phyloP scores from a whole-genome alignment of 2,888 invertebrate species.

The Arge pagana region DNA sequence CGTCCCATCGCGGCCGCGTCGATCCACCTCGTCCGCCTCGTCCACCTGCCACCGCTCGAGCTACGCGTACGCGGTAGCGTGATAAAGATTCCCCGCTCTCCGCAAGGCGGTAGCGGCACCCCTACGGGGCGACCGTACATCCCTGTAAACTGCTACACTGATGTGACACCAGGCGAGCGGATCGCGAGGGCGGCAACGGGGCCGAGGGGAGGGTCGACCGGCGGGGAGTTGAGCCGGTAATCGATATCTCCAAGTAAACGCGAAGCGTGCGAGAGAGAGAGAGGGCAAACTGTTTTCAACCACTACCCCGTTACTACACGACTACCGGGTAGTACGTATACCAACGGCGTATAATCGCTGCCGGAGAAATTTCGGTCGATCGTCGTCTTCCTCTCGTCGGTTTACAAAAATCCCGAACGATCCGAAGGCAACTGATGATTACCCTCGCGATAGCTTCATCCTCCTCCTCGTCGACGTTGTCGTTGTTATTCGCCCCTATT shows the following conservation, averaged over 20 bases:
- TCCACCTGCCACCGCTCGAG: neutral
- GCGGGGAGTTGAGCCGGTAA: slow-evolving; percentile 55
- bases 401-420: too few relatives aligned
- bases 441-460: too few relatives aligned
- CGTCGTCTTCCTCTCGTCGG: too few relatives aligned
- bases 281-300: slow-evolving; percentile 51
- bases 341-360: too few relatives aligned
- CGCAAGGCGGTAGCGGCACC: slow-evolving; percentile 29
- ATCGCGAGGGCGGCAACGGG: slow-evolving; percentile 37
- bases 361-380: too few relatives aligned
- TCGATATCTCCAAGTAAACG: slow-evolving; percentile 57
- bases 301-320: too few relatives aligned
- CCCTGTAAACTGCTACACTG: slow-evolving; percentile 52
- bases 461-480: too few relatives aligned
- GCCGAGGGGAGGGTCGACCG: slow-evolving; percentile 36
- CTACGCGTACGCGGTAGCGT: neutral
- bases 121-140: slow-evolving; percentile 39
- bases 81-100: slow-evolving; percentile 21
- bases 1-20: neutral
- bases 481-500: too few relatives aligned
- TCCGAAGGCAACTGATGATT: too few relatives aligned
- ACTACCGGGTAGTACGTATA: too few relatives aligned
- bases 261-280: slow-evolving; percentile 43
- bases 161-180: slow-evolving; percentile 51
- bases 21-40: neutral